Evolutionary conservation across 1,140 invertebrate species (phyloP), one percentile per base, ranked within the genome.

Genomic region (Saccostrea echinata): DNA sequence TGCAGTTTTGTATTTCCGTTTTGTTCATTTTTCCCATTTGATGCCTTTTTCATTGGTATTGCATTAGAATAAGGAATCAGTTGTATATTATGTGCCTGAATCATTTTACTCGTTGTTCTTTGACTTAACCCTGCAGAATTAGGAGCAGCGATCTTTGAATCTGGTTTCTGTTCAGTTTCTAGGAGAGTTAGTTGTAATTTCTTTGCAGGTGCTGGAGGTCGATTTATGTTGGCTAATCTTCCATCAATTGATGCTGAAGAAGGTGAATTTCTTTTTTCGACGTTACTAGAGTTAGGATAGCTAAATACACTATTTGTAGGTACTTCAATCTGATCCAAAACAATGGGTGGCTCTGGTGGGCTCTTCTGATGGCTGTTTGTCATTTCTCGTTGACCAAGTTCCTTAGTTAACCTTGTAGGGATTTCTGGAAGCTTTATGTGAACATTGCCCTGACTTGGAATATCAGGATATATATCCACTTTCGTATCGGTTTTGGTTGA

Each of bases 291-390:
- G 18, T 30, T 76, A 30, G 68, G 27, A 33, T 30, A 76, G 27
- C 68, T 76, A 16, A 76, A 76, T 11, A 30, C 27, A 33, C 30
- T 76, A 16, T 76, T 76, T 16, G 24, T 76, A 4, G 68, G 68
- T 30, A 76, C 30, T 76, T 76, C 24, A 76, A 76, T 76, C 27
- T 30, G 68, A 16, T 76, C 68, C 13, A 76, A 24, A 30, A 76
- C 68, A 76, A 76, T 27, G 27, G 68, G 68, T 30, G 68, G 68
- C 33, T 27, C 68, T 30, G 68, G 68, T 30, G 24, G 27, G 11
- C 68, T 76, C 30, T 76, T 76, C 68, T 76, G 68, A 27, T 76
- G 68, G 33, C 68, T 76, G 27, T 76, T 76, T 11, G 68, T 76
- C 27, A 24, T 76, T 30, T 76, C 68, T 76, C 68, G 3, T 76